phyloP scores from a whole-genome alignment of 1,140 invertebrate species.

The Bombus waltoni region DNA sequence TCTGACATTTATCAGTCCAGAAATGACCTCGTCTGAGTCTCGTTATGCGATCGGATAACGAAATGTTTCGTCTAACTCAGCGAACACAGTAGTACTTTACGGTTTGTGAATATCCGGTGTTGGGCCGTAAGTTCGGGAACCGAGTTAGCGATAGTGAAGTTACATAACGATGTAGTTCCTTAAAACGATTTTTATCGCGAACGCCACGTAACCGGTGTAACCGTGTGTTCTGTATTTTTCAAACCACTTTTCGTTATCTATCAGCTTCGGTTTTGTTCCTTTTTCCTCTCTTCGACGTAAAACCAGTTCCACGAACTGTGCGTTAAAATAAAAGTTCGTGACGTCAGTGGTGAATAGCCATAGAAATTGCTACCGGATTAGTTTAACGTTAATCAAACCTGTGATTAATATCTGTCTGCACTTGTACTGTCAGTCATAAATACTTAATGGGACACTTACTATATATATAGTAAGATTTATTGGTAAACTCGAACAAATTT shows the following conservation, averaged over 20 bases:
- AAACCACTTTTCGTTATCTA: constrained; percentile 42
- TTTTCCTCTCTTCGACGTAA: not conserved
- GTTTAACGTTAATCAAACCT: not conserved
- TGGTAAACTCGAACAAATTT: not conserved
- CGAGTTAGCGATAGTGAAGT: constrained; percentile 24
- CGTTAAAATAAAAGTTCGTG: not conserved
- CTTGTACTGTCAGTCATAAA: not conserved
- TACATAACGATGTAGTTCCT: constrained; percentile 39
- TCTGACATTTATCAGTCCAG: not conserved
- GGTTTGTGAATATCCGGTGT: constrained; percentile 47
- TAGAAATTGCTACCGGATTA: not conserved
- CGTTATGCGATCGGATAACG: not conserved
- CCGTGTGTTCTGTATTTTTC: constrained; percentile 16
- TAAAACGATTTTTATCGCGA: constrained; percentile 42
- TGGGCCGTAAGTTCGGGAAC: constrained; percentile 1
- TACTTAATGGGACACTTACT: not conserved
- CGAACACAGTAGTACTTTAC: constrained; percentile 47
- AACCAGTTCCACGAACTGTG: constrained; percentile 10
- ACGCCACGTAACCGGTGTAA: constrained; percentile 13
- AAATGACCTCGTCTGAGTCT: not conserved
- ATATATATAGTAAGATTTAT: not conserved
- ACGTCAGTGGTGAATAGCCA: not conserved
- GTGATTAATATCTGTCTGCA: not conserved
- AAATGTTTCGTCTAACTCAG: not conserved
- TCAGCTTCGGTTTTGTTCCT: not conserved